Evolutionary conservation across 1,140 invertebrate species (phyloP), one percentile per base, ranked within the genome.

Genomic region (Bombus ignitus): DNA sequence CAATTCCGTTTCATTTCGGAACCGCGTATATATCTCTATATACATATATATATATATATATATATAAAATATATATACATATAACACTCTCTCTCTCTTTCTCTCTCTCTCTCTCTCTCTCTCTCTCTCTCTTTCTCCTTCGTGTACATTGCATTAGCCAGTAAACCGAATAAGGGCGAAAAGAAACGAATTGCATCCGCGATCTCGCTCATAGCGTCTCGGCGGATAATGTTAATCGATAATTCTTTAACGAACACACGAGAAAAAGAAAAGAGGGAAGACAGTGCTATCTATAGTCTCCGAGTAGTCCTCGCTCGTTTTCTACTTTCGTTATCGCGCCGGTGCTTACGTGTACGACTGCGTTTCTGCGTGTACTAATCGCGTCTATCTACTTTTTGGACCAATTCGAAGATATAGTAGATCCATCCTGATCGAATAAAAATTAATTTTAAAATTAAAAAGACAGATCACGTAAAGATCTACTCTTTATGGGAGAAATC

Each of bases 21-120:
- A 90, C 92, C 93, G 92, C 92, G 91, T 90, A 93, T 91, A 92
- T 93, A 89, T 95, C 92, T 91, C 89, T 92, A 91, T 89, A 92
- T 87, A 87, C 77, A 91, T 85, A 92, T 72, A 85, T 79, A 92
- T 86, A 90, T 53, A 86, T 59, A 32, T 32, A 32, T 32, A 89
- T 66, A 90, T 74, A 86, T 37, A 85, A 47, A 81, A 83, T 88
- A 92, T 70, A 88, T 86, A 90, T 42, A 91, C 44, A 90, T 72
- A 86, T 59, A 84, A 39, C 85, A 83, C 81, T 59, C 83, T 85
- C 81, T 88, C 80, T 88, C 75, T 66, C 42, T 85, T 25, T 79
- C 53, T 66, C 70, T 57, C 85, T 86, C 78, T 88, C 76, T 88
- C 39, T 66, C 42, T 85, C 66, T 79, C 32, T 72, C 35, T 72